phyloP scores from a whole-genome alignment of 2,888 invertebrate species.

The Machimus rusticus region DNA sequence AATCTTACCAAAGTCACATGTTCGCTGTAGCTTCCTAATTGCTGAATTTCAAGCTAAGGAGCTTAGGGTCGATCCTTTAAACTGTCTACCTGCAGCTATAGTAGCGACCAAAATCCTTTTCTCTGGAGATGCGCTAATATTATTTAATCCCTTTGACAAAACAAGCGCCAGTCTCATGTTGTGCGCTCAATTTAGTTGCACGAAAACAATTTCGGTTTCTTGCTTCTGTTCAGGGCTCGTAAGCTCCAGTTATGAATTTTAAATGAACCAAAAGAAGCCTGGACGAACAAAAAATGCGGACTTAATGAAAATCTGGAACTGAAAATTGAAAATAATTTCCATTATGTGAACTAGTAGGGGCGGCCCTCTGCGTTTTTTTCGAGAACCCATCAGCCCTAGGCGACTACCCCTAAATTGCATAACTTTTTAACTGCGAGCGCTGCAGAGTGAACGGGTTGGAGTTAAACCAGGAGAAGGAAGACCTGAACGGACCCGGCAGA shows the following conservation, averaged over 20 bases:
- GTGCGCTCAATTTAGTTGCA: neutral
- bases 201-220: neutral
- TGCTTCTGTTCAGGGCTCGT: conserved; percentile 2
- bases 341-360: neutral
- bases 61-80: no score
- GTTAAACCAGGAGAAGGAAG: neutral
- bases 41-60: no score
- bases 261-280: conserved; percentile 38
- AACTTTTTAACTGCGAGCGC: neutral
- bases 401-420: neutral
- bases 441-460: neutral
- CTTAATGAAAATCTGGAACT: conserved; percentile 43
- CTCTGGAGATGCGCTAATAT: neutral
- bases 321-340: conserved; percentile 44
- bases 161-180: neutral
- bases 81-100: no score
- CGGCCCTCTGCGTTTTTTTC: neutral
- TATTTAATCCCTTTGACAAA: neutral
- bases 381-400: neutral
- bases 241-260: conserved; percentile 45
- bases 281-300: conserved; percentile 31
- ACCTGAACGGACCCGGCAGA: neutral
- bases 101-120: neutral
- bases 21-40: no score
- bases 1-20: no score